phyloP scores from a whole-genome alignment of 2,888 invertebrate species.

The Sarcophaga rosellei region DNA sequence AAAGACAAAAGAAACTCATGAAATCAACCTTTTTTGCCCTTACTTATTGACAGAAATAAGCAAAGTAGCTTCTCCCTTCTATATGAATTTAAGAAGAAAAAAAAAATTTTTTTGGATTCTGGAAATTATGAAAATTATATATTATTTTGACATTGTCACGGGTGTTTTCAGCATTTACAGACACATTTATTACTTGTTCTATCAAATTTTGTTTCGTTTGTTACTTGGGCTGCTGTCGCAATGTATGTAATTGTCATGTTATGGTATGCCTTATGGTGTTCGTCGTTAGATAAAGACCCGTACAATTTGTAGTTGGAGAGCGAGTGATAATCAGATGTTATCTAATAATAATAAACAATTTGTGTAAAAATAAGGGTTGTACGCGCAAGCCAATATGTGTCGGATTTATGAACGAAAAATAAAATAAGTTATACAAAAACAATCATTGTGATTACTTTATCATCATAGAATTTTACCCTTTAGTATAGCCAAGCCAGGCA shows the following conservation, averaged over 20 bases:
- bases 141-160: slow-evolving; percentile 69
- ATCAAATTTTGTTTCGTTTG: slow-evolving; percentile 51
- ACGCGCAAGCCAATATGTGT: slow-evolving; percentile 46
- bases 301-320: slow-evolving; percentile 54
- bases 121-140: slow-evolving; percentile 68
- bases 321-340: slow-evolving; percentile 67
- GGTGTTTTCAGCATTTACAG: slow-evolving; percentile 67
- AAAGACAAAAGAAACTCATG: slow-evolving; percentile 50
- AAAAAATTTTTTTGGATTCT: slow-evolving; percentile 28
- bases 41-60: slow-evolving; percentile 10
- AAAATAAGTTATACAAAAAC: slow-evolving; percentile 37
- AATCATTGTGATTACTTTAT: slow-evolving; percentile 50
- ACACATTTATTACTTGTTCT: slow-evolving; percentile 66
- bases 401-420: slow-evolving; percentile 46
- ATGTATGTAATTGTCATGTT: slow-evolving; percentile 62
- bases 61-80: slow-evolving; percentile 40
- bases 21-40: slow-evolving; percentile 56
- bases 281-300: slow-evolving; percentile 62
- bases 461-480: slow-evolving; percentile 55
- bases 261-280: slow-evolving; percentile 49
- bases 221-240: slow-evolving; percentile 22
- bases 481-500: slow-evolving; percentile 52
- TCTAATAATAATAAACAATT: slow-evolving; percentile 54
- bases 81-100: no score
- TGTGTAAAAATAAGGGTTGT: slow-evolving; percentile 60